Evolutionary conservation across 1,140 invertebrate species (phyloP).

Genomic region (Nasonia giraulti): DNA sequence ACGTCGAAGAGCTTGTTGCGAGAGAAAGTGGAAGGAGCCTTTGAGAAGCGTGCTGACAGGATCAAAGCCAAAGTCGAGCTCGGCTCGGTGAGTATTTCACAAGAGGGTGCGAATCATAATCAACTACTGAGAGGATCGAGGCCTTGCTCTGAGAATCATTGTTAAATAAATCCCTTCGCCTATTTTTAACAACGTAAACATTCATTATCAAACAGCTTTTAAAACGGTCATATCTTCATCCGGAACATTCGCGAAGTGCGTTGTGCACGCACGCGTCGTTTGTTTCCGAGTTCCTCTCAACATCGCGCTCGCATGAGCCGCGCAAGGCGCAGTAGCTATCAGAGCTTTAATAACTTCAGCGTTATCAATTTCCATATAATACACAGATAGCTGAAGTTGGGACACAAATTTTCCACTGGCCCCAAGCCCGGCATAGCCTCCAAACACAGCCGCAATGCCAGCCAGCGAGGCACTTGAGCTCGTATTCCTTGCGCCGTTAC

Average conservation of each 20-base stretch:
- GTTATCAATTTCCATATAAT: slow-evolving; percentile 5
- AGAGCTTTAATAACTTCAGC: neutral
- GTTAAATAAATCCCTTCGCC: too few species aligned
- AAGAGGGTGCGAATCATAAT: neutral
- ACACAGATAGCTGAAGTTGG: neutral
- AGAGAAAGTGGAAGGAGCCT: slow-evolving; percentile 24
- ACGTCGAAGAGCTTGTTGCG: slow-evolving; percentile 36
- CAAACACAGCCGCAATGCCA: neutral
- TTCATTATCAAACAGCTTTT: too few species aligned
- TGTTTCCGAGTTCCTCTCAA: neutral
- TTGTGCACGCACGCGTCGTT: too few species aligned
- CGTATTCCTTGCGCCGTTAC: neutral
- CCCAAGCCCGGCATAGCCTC: neutral
- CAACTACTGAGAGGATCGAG: neutral
- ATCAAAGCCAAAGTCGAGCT: slow-evolving; percentile 2
- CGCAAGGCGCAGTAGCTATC: neutral
- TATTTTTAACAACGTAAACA: too few species aligned
- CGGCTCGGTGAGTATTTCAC: neutral
- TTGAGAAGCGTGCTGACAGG: neutral
- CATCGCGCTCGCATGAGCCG: neutral
- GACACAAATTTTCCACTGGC: neutral
- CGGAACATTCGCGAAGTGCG: neutral
- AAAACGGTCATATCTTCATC: too few species aligned
- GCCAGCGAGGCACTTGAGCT: neutral
- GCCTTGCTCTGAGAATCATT: neutral